A percentile compares a stretch with the other conserved stretches of the same genome.
phyloP scores from a whole-genome alignment of 2,888 invertebrate genomes.

The Watsonalla cultraria region DNA sequence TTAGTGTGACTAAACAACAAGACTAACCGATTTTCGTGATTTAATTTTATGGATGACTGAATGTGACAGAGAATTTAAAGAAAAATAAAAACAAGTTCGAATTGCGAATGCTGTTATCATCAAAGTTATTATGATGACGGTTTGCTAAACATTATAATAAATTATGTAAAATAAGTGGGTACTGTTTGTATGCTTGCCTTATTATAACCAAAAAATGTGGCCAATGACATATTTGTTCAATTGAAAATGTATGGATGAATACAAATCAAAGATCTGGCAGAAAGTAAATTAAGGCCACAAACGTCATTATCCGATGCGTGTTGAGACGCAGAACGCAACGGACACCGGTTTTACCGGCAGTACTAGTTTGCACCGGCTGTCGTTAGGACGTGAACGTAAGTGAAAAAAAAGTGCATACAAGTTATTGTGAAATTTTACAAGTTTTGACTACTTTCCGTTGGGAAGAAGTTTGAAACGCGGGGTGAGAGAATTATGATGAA shows the following conservation, averaged over 20 bases:
- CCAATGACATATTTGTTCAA: neutral
- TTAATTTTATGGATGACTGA: no score
- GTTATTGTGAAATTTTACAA: conserved; percentile 12
- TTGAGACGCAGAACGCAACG: conserved; percentile 21
- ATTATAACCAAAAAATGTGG: no score
- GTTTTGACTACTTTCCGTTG: conserved; percentile 27
- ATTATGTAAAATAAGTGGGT: no score
- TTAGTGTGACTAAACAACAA: no score
- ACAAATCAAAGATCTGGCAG: conserved; percentile 50
- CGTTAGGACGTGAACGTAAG: conserved; percentile 21
- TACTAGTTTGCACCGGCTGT: conserved; percentile 15
- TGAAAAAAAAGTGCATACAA: conserved; percentile 12
- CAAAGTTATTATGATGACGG: no score
- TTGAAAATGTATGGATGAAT: neutral
- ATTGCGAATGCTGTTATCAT: no score
- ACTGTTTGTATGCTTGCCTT: no score
- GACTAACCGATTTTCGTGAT: no score
- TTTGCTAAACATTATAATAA: no score
- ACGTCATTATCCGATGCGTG: conserved; percentile 27
- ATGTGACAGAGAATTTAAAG: no score
- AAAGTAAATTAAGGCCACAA: conserved; percentile 39
- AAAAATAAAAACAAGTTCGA: no score
- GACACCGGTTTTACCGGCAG: conserved; percentile 38
- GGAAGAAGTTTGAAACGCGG: conserved; percentile 28
- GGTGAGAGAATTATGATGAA: conserved; percentile 45